phyloP scores from a whole-genome alignment of 2,113 vertebrate genomes.

The Zosterops hypoxanthus region DNA sequence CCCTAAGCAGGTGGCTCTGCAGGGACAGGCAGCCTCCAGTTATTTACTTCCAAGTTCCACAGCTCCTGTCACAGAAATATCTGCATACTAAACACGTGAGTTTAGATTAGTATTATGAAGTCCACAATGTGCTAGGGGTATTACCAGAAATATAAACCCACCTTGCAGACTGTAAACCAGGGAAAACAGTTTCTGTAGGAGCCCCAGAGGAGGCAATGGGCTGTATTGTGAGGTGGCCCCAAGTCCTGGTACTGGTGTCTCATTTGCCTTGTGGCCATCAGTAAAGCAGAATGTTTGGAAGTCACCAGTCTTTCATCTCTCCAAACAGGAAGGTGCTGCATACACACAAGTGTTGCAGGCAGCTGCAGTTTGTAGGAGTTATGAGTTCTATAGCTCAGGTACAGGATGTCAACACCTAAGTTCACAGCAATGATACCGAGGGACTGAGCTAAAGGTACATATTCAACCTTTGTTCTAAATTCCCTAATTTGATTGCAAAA shows the following conservation, averaged over 20 bases:
- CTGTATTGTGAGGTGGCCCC: fast-evolving
- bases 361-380: not conserved
- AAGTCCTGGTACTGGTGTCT: not conserved
- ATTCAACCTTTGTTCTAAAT: not conserved
- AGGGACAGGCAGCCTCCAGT: not conserved
- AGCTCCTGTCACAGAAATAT: not conserved
- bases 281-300: not conserved
- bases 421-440: not conserved
- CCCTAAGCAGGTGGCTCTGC: slow-evolving; percentile 27
- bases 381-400: not conserved
- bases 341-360: not conserved
- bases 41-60: not conserved
- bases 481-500: not conserved
- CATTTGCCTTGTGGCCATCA: not conserved
- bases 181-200: not conserved
- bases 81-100: not conserved
- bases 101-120: not conserved
- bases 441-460: not conserved
- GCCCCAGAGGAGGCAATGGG: not conserved
- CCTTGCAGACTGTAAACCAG: not conserved
- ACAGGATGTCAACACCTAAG: not conserved
- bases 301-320: not conserved
- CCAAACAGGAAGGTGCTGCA: not conserved
- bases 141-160: not conserved
- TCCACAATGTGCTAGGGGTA: not conserved